phyloP scores from a whole-genome alignment of 2,113 vertebrate genomes.

The Polypterus senegalus region DNA sequence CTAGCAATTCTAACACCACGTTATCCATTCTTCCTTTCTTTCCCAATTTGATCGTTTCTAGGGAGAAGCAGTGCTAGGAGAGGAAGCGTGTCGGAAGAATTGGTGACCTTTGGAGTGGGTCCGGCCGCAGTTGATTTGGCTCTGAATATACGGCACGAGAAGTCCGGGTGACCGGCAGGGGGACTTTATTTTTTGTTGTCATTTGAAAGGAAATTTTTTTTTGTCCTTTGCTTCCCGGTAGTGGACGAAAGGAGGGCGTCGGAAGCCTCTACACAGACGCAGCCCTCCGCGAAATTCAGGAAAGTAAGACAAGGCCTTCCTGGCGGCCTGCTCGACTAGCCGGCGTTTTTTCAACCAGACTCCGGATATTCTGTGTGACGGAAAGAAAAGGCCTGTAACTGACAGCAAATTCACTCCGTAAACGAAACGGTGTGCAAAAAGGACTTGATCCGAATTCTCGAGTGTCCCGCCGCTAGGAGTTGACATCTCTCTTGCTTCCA shows the following conservation, averaged over 20 bases:
- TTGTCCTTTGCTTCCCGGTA: slow-evolving; percentile 24
- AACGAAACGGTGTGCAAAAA: background rate
- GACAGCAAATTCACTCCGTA: too few species aligned
- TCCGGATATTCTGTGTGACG: slow-evolving; percentile 4
- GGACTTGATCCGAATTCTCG: background rate
- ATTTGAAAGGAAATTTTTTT: slow-evolving; percentile 26
- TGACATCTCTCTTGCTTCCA: slow-evolving; percentile 3
- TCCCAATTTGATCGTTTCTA: slow-evolving; percentile 36
- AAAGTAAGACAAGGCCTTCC: slow-evolving; percentile 24
- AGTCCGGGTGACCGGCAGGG: slow-evolving; percentile 18
- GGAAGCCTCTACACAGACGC: slow-evolving; percentile 35
- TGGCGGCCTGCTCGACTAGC: slow-evolving; percentile 21
- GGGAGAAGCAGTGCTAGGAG: slow-evolving; percentile 30
- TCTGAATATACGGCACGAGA: slow-evolving; percentile 1
- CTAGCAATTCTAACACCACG: slow-evolving; percentile 32
- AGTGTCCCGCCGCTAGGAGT: background rate
- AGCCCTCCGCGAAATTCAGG: slow-evolving; percentile 25
- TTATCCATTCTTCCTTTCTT: slow-evolving; percentile 32
- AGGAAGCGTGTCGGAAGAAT: slow-evolving; percentile 36
- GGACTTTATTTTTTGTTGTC: slow-evolving; percentile 13
- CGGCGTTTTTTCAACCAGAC: background rate
- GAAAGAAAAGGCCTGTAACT: slow-evolving; percentile 13
- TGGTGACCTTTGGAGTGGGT: slow-evolving; percentile 30
- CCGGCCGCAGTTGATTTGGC: slow-evolving; percentile 17
- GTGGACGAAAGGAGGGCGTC: slow-evolving; percentile 39